phyloP scores from a whole-genome alignment of 2,888 invertebrate species.

The Scaptomyza flava region DNA sequence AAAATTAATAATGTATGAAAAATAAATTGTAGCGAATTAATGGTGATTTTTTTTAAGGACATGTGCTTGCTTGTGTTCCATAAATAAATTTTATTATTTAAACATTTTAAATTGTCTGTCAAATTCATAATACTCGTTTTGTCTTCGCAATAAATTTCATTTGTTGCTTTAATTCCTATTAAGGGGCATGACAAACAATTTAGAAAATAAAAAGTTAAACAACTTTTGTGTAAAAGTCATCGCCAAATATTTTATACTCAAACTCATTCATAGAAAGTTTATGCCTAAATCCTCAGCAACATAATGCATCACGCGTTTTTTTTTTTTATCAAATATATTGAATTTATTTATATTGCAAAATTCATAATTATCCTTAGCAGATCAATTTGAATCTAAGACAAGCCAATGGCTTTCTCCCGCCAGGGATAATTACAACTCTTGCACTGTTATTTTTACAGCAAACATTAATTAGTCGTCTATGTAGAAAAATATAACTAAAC shows the following conservation, averaged over 20 bases:
- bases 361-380: slow-evolving; percentile 12
- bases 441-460: slow-evolving; percentile 37
- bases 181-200: slow-evolving; percentile 36
- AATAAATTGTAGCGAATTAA: slow-evolving; percentile 78
- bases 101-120: slow-evolving; percentile 40
- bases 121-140: slow-evolving; percentile 26
- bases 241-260: no score
- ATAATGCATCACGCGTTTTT: background rate
- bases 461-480: slow-evolving; percentile 52
- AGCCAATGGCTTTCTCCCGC: slow-evolving; percentile 17
- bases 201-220: slow-evolving; percentile 45
- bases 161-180: slow-evolving; percentile 24
- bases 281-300: background rate
- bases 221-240: slow-evolving; percentile 56
- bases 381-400: slow-evolving; percentile 17
- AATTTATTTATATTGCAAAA: slow-evolving; percentile 53
- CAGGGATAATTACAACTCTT: slow-evolving; percentile 21
- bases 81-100: slow-evolving; percentile 70
- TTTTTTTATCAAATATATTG: slow-evolving; percentile 62
- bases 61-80: slow-evolving; percentile 70
- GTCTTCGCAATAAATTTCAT: slow-evolving; percentile 12
- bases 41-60: slow-evolving; percentile 75
- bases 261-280: background rate
- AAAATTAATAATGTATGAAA: slow-evolving; percentile 62
- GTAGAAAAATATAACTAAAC: slow-evolving; percentile 75